Base-by-base conservation (phyloP, 1,140 invertebrate genomes). In the Neodiprion virginianus region DNA sequence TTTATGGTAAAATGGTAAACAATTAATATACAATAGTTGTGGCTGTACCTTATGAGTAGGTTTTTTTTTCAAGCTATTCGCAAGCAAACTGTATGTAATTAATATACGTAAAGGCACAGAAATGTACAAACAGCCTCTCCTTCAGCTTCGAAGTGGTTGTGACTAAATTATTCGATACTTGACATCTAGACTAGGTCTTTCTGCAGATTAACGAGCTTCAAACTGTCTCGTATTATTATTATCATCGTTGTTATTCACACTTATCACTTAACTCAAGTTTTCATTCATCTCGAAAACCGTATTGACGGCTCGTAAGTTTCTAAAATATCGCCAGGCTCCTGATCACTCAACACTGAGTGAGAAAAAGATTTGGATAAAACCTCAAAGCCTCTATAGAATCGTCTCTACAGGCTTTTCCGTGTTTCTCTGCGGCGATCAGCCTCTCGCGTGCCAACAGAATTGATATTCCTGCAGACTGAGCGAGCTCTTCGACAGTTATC, bases 361-460 rank as follows among this genome's bases (percentile, higher is more conserved):
- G 85, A 89, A 98, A 95, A 61, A 92, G 86, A 91, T 99, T 99
- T 1, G 95, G 94, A 90, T 96, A 99, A 89, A 99, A 99, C 79
- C 94, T 90, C 47, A 99, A 88, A 61, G 97, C 97, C 90, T 99
- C 96, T 73, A 98, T 94, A 0, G 95, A 95, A 86, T 99, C 97
- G 88, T 99, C 98, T 76, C 97, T 90, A 84, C 97, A 98, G n/a
- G 95, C 92, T 79, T 93, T 90, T 1, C 96, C 97, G 80, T 91
- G 88, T 79, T 93, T 93, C 89, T 99, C 97, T 7, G 95, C 92
- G 12, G 94, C 92, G 71, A 96, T 87, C 11, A 99, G 89, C 68
- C 94, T 92, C 89, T 98, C 96, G 80, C 94, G 95, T 4, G 97
- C 96, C 67, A 99, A 87, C 48, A 97, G 88, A n/a, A 98, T 91